These are phyloP conservation scores for Cheilosia impressa DNA, from an alignment of 2,888 invertebrate species.

Conservation along the genomic window DNA sequence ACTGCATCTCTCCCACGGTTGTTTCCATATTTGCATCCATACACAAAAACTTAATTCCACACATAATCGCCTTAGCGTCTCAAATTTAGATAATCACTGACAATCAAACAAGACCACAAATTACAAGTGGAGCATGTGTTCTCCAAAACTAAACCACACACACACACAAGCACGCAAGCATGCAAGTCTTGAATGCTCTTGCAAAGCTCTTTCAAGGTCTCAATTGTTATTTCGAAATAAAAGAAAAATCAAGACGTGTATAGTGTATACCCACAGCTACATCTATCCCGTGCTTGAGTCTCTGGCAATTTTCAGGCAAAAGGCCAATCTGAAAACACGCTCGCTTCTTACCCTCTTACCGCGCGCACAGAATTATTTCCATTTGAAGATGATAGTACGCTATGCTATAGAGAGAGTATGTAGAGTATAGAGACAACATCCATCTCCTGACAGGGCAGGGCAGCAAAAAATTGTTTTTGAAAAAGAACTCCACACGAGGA, in stretches of 20 bases:
- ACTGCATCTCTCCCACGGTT: conserved; percentile 12
- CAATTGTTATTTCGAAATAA: conserved; percentile 28
- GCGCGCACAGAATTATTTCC: conserved; percentile 7
- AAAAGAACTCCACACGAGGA: conserved; percentile 60
- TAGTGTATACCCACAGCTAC: conserved; percentile 26
- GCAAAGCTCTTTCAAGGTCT: conserved; percentile 39
- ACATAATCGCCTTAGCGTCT: conserved; percentile 21
- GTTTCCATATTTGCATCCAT: conserved; percentile 4
- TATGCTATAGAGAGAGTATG: background rate
- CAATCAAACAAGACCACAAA: conserved; percentile 34
- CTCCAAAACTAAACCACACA: conserved; percentile 16
- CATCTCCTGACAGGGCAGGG: conserved; percentile 14
- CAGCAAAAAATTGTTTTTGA: conserved; percentile 53
- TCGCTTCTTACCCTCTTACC: background rate
- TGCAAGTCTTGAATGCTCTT: conserved; percentile 25
- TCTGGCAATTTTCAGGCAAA: conserved; percentile 28
- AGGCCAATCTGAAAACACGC: conserved; percentile 38
- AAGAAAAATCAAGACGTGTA: conserved; percentile 10
- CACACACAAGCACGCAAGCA: background rate
- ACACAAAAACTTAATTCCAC: background rate
- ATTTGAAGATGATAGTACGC: conserved; percentile 42
- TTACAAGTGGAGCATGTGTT: background rate
- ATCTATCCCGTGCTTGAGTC: background rate
- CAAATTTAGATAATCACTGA: conserved; percentile 38
- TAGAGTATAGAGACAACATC: conserved; percentile 6